Conservation (phyloP, 2,113 vertebrate genomes). For the Danionella cerebrum region DNA sequence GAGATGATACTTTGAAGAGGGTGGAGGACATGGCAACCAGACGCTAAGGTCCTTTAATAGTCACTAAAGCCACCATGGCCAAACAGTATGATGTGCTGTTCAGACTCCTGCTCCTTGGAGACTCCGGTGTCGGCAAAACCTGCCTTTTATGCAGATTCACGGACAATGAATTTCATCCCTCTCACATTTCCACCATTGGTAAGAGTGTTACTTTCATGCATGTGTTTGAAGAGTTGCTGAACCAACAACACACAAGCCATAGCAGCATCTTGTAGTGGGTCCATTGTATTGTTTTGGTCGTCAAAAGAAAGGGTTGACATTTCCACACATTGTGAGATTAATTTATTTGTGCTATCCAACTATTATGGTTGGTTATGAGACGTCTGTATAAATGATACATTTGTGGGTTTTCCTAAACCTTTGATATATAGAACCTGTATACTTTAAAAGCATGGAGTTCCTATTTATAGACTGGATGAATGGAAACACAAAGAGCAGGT, state of each 20-base stretch:
- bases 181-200: slow-evolving; percentile 98
- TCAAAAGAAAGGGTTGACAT: background rate
- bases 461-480: background rate
- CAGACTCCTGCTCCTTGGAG: slow-evolving; percentile 90
- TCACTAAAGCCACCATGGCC: slow-evolving; percentile 71
- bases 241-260: background rate
- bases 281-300: slow-evolving; percentile 5
- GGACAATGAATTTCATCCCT: slow-evolving; percentile 95
- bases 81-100: slow-evolving; percentile 97
- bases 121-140: slow-evolving; percentile 96
- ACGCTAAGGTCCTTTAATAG: slow-evolving; percentile 53
- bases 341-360: background rate
- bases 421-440: no score
- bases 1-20: slow-evolving; percentile 28
- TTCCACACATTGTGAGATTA: background rate
- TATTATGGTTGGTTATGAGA: background rate
- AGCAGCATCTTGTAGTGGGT: background rate
- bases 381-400: no score
- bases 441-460: background rate
- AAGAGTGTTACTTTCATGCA: slow-evolving; percentile 48
- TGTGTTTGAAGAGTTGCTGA: slow-evolving; percentile 3
- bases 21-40: slow-evolving; percentile 54
- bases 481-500: background rate
- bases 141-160: slow-evolving; percentile 96
- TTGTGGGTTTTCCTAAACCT: no score